A percentile compares a stretch with the other conserved stretches of the same genome.
phyloP scores from a whole-genome alignment of 2,797 vertebrate genomes.

The Hybognathus amarus region DNA sequence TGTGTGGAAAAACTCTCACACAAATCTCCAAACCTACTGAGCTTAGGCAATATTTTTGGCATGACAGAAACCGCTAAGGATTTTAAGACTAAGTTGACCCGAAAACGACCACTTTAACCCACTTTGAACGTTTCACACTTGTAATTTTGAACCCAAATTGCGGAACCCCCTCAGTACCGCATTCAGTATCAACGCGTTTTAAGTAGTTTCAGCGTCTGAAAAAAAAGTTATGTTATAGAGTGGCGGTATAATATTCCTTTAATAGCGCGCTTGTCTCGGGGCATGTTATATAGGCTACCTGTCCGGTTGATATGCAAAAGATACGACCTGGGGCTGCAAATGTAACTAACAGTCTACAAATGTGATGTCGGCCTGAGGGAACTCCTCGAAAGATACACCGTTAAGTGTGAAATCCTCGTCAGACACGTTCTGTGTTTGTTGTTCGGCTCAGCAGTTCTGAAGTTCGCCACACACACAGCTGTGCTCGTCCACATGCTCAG shows the following conservation, averaged over 20 bases:
- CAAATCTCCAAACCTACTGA: not conserved
- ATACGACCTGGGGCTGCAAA: not conserved
- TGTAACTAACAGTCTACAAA: too few relatives aligned
- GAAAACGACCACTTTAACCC: not conserved
- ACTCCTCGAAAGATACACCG: not conserved
- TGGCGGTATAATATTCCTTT: too few relatives aligned
- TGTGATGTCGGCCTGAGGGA: not conserved
- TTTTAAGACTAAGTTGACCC: not conserved
- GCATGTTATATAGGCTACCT: not conserved
- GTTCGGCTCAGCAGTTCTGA: not conserved
- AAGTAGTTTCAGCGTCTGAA: not conserved
- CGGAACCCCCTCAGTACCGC: not conserved
- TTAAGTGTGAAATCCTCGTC: not conserved
- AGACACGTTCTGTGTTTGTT: not conserved
- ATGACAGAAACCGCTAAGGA: too few relatives aligned
- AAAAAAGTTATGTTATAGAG: not conserved
- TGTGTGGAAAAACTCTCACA: not conserved
- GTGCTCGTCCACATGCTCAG: constrained; percentile 13
- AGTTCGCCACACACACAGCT: constrained; percentile 25
- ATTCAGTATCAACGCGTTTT: not conserved
- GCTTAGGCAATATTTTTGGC: not conserved
- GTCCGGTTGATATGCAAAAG: not conserved
- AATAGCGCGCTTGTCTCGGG: not conserved
- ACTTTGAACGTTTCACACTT: not conserved
- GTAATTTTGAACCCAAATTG: not conserved